These are phyloP conservation scores for Anser brachyrhynchus DNA, from an alignment of 2,113 vertebrate species.

Conservation along the genomic window DNA sequence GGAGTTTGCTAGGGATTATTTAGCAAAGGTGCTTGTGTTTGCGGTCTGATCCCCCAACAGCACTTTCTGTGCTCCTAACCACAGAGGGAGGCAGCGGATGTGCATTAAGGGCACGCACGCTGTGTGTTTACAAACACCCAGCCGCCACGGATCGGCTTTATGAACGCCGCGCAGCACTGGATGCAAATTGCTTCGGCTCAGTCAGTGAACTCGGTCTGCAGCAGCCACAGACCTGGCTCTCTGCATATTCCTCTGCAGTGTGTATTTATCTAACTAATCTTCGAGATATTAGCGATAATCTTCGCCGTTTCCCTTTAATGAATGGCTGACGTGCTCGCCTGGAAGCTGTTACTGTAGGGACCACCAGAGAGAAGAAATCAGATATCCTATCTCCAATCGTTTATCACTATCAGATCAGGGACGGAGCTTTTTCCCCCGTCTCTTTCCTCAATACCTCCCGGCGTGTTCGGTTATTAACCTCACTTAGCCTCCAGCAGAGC, in stretches of 20 bases:
- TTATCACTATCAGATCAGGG: conserved; percentile 68
- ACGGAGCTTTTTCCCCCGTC: conserved; percentile 2
- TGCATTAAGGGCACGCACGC: neutral
- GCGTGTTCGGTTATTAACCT: conserved; percentile 73
- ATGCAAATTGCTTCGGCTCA: conserved; percentile 2
- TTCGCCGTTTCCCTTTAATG: neutral
- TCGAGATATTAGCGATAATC: conserved; percentile 22
- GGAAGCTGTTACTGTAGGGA: conserved; percentile 27
- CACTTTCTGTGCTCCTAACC: neutral
- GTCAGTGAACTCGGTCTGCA: neutral
- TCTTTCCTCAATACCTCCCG: conserved; percentile 24
- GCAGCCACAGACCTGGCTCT: neutral
- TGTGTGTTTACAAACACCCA: conserved; percentile 28
- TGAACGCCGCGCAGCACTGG: accelerated
- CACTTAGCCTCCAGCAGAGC: conserved; percentile 70
- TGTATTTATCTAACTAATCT: conserved; percentile 49
- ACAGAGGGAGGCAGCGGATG: neutral
- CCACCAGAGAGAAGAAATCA: conserved; percentile 53
- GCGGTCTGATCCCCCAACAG: neutral
- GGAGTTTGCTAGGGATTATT: neutral
- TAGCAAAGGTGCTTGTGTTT: accelerated
- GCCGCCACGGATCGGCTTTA: neutral
- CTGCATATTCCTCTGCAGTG: neutral
- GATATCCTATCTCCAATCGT: conserved; percentile 53
- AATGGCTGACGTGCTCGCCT: neutral